Evolutionary conservation across 2,113 vertebrate genomes (phyloP).

Genomic region (Oenanthe oenanthe): DNA sequence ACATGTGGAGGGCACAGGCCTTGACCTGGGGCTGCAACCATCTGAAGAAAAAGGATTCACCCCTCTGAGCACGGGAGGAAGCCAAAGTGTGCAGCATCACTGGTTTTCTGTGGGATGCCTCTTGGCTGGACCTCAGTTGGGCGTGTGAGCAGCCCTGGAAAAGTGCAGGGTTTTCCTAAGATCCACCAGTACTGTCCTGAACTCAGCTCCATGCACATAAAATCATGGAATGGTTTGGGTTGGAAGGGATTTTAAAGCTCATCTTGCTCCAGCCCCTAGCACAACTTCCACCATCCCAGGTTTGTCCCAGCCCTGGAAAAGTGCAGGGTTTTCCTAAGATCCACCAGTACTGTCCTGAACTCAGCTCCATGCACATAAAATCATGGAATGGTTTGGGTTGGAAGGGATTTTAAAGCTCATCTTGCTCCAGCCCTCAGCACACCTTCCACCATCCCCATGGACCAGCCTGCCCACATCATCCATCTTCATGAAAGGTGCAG

Average conservation of each 20-base stretch:
- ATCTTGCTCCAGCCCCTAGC: not conserved
- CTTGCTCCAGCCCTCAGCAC: not conserved
- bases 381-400: not conserved
- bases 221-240: not conserved
- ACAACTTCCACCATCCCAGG: not conserved
- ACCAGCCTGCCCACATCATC: not conserved
- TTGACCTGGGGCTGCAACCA: slow-evolving; percentile 24
- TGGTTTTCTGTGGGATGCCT: not conserved
- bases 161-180: not conserved
- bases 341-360: not conserved
- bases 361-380: not conserved
- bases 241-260: not conserved
- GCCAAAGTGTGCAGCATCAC: fast-evolving
- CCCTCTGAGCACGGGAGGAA: not conserved
- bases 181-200: not conserved
- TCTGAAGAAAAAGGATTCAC: not conserved
- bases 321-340: not conserved
- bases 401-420: not conserved
- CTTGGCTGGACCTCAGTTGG: not conserved
- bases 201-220: not conserved
- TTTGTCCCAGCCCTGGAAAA: not conserved
- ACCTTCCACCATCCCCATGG: not conserved
- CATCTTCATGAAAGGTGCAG: not conserved
- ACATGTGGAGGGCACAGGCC: slow-evolving; percentile 34
- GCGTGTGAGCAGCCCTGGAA: not conserved